These are phyloP conservation scores for Pyxicephalus adspersus DNA, from an alignment of 2,113 vertebrate genomes.

Conservation along the genomic window DNA sequence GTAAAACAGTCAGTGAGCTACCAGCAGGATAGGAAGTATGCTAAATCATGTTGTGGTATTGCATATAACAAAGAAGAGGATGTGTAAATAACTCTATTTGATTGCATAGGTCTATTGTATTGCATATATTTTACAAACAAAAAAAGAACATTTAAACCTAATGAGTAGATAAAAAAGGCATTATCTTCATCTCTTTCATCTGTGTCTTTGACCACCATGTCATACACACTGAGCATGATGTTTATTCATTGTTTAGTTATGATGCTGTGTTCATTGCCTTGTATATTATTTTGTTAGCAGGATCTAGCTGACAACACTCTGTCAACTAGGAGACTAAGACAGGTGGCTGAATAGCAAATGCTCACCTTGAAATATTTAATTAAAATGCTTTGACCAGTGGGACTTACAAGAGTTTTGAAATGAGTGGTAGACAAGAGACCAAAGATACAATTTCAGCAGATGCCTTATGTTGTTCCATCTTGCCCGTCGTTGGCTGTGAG, in stretches of 20 bases:
- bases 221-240: not conserved
- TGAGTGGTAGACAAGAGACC: slow-evolving; percentile 14
- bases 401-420: slow-evolving; percentile 17
- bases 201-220: not conserved
- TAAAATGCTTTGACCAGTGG: slow-evolving; percentile 13
- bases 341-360: not conserved
- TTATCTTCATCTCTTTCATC: not conserved
- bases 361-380: slow-evolving; percentile 38
- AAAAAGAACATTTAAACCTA: too few relatives aligned
- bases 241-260: not conserved
- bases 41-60: too few relatives aligned
- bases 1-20: too few relatives aligned
- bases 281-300: not conserved
- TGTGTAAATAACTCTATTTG: too few relatives aligned
- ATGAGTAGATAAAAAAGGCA: too few relatives aligned
- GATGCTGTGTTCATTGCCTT: not conserved
- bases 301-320: not conserved
- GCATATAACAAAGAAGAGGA: too few relatives aligned
- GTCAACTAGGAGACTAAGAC: slow-evolving; percentile 7
- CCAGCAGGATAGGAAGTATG: too few relatives aligned
- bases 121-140: too few relatives aligned
- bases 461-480: slow-evolving; percentile 13
- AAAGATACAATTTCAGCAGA: slow-evolving; percentile 21
- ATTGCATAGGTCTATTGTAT: too few relatives aligned
- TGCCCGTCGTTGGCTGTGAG: not conserved